phyloP scores from a whole-genome alignment of 2,797 vertebrate genomes.

The Anolis apletophallus region DNA sequence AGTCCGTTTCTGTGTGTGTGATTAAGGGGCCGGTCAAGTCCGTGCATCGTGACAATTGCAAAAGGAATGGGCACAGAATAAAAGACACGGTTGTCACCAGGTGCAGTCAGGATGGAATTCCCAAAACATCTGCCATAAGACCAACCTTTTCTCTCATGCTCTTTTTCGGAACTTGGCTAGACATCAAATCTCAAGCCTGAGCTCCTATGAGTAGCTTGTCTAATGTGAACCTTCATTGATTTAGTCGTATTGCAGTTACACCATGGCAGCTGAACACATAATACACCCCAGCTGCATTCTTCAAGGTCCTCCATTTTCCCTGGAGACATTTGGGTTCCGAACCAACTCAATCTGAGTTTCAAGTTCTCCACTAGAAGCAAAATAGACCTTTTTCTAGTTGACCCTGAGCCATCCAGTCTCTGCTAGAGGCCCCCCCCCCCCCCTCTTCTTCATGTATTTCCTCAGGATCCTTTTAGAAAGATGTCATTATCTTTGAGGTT shows the following conservation, averaged over 20 bases:
- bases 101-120: background rate
- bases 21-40: too few species aligned
- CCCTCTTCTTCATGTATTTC: accelerated
- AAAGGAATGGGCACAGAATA: background rate
- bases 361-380: accelerated
- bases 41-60: too few species aligned
- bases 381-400: background rate
- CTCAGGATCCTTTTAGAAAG: background rate
- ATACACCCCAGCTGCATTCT: background rate
- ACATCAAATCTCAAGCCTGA: too few species aligned
- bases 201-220: too few species aligned
- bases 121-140: background rate
- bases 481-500: background rate
- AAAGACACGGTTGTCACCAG: too few species aligned
- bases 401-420: accelerated
- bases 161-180: background rate
- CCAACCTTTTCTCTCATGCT: background rate
- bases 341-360: background rate
- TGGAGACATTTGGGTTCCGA: background rate
- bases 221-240: too few species aligned
- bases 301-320: background rate
- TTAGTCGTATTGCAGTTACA: too few species aligned
- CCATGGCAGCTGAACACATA: too few species aligned
- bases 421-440: accelerated
- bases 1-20: too few species aligned